These are phyloP conservation scores for Campaea margaritaria DNA, from an alignment of 2,888 invertebrate genomes.

Conservation along the genomic window DNA sequence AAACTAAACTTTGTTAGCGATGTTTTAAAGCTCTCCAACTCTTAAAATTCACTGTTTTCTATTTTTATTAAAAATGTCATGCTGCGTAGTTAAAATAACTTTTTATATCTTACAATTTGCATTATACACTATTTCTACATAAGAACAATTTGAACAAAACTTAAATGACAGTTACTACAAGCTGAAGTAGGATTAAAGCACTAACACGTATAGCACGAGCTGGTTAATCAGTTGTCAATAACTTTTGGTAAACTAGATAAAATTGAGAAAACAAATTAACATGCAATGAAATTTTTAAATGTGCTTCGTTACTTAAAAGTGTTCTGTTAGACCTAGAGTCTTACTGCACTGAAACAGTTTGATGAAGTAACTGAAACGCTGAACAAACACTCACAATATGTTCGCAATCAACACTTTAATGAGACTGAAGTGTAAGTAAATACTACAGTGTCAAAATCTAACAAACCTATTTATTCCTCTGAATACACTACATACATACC, in stretches of 20 bases:
- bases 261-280: slow-evolving; percentile 29
- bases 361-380: slow-evolving; percentile 1
- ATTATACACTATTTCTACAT: neutral
- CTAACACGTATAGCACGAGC: slow-evolving; percentile 24
- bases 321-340: slow-evolving; percentile 21
- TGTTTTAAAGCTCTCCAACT: no score
- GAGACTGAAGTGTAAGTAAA: neutral
- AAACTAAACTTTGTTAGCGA: neutral
- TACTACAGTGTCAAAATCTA: slow-evolving; percentile 17
- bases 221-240: neutral
- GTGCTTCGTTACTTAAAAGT: slow-evolving; percentile 17
- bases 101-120: no score
- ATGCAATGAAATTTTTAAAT: slow-evolving; percentile 38
- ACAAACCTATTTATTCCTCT: slow-evolving; percentile 19
- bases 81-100: no score
- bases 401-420: slow-evolving; percentile 2
- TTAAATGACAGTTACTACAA: slow-evolving; percentile 5
- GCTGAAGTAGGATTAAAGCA: slow-evolving; percentile 24
- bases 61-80: no score
- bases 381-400: neutral
- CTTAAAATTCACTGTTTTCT: no score
- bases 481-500: slow-evolving; percentile 53
- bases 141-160: neutral
- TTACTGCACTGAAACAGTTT: slow-evolving; percentile 60
- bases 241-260: slow-evolving; percentile 14